phyloP scores from a whole-genome alignment of 2,888 invertebrate species.

The Pantelozetes paolii region DNA sequence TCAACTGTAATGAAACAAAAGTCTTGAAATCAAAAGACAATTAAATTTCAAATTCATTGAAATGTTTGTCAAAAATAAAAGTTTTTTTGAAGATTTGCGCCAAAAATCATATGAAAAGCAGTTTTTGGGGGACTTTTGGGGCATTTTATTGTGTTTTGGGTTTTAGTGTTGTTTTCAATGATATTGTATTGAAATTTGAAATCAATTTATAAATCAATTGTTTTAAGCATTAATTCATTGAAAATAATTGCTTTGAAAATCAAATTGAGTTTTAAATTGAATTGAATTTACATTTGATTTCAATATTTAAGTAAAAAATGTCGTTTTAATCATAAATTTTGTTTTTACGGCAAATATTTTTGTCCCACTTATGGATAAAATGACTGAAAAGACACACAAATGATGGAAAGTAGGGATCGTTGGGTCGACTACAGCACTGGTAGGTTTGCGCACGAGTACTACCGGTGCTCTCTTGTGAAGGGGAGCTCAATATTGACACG shows the following conservation, averaged over 20 bases:
- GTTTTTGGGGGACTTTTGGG: constrained; percentile 21
- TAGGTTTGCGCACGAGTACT: constrained; percentile 6
- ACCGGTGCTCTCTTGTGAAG: background rate
- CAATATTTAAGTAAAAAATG: too few relatives aligned
- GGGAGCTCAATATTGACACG: constrained; percentile 10
- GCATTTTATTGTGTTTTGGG: background rate
- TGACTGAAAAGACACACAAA: background rate
- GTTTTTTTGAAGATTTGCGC: background rate
- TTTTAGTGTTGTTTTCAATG: background rate
- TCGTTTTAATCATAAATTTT: background rate
- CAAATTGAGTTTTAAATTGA: too few relatives aligned
- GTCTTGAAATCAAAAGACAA: background rate
- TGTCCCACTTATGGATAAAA: background rate
- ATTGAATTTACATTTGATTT: background rate
- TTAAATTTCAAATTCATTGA: background rate
- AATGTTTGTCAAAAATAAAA: background rate
- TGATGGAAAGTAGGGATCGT: background rate
- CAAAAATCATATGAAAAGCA: background rate
- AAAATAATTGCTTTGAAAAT: too few relatives aligned
- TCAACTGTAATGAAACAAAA: background rate
- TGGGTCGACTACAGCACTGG: too few relatives aligned
- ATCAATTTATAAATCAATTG: too few relatives aligned
- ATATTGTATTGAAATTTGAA: too few relatives aligned
- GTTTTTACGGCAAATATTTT: background rate
- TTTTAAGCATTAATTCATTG: too few relatives aligned